A percentile compares a stretch with the other conserved stretches of the same genome.
Evolutionary conservation across 2,113 vertebrate species (phyloP).

Genomic region (Cricetomys ansorgei): DNA sequence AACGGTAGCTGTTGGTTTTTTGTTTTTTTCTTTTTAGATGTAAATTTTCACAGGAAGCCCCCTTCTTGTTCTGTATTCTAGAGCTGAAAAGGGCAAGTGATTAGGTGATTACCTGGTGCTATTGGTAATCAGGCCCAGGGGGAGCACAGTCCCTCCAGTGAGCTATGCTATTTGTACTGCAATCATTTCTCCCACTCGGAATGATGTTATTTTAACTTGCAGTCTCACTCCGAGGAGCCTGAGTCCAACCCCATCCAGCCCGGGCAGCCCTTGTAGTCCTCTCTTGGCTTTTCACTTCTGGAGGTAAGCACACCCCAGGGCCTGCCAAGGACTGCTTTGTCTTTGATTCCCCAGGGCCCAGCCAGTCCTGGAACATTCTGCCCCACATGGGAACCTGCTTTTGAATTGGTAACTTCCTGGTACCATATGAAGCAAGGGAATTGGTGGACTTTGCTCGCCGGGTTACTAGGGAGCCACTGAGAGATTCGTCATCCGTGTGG

Average conservation of each 20-base stretch:
- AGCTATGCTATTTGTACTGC: slow-evolving; percentile 77
- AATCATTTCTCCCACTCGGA: slow-evolving; percentile 86
- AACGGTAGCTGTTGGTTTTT: slow-evolving; percentile 62
- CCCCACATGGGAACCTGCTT: neutral
- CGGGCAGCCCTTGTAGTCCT: slow-evolving; percentile 99
- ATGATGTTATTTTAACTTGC: slow-evolving; percentile 97
- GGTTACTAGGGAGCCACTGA: neutral
- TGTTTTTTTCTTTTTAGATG: too few species aligned
- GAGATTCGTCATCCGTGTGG: neutral
- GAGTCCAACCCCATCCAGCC: slow-evolving; percentile 99
- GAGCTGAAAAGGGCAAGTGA: slow-evolving; percentile 21
- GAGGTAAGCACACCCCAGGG: slow-evolving; percentile 94
- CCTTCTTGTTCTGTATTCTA: slow-evolving; percentile 15
- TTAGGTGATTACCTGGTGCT: slow-evolving; percentile 48
- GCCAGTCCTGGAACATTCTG: neutral
- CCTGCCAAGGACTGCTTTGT: neutral
- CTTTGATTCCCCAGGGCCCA: neutral
- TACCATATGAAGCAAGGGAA: neutral
- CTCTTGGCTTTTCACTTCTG: slow-evolving; percentile 99
- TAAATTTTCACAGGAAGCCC: slow-evolving; percentile 48
- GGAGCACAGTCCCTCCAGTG: slow-evolving; percentile 54
- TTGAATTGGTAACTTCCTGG: neutral
- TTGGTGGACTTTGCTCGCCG: neutral
- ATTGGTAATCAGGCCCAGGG: slow-evolving; percentile 64
- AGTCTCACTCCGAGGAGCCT: slow-evolving; percentile 99